Base-by-base conservation (phyloP, 2,888 invertebrate genomes). In the Microdon myrmicae region DNA sequence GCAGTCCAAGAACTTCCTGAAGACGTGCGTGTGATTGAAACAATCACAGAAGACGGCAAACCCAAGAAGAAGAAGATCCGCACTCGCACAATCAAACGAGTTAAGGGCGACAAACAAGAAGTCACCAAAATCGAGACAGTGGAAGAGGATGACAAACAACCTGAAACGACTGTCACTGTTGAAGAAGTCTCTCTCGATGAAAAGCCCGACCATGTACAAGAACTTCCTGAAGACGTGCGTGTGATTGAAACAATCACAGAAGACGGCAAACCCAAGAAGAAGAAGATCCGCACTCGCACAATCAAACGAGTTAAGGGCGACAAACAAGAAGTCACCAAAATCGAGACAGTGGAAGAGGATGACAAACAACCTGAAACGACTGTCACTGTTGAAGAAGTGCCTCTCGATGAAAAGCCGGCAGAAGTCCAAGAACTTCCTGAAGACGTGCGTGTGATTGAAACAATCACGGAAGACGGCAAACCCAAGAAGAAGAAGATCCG, bases 71-170 rank as follows among this genome's bases (percentile, higher is more conserved):
- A 28, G 14, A 47, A 22, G 20, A 47, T 47, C 4, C 35, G 47
- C 0, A 47, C 47, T 3, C 47, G 47, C 0, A 7, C 14, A 4
- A 47, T 47, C 8, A 47, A 47, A 8, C 34, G 29, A 28, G 14
- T 28, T 9, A 47, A 47, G 35, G 47, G 47, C 0, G 47, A 37
- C 20, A 47, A 35, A 14, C 47, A 47, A 10, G 47, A 37, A 22
- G 35, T 47, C 35, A 47, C 47, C 8, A 47, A 47, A 28, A 47
- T 47, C 6, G 47, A 47, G 7, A 47, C 28, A 1, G 47, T 47
- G 3, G 47, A 47, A 8, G 35, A 47, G 16, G 47, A 35, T 20
- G 47, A 47, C n/a, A 47, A 47, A 2, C 12, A 35, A 4, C 47
- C 47, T 3, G 47, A 47, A 14, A 47, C 35, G 14, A 47, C 37